Conservation (phyloP, 1,140 invertebrate species). For the Caenorhabditis elegans region DNA sequence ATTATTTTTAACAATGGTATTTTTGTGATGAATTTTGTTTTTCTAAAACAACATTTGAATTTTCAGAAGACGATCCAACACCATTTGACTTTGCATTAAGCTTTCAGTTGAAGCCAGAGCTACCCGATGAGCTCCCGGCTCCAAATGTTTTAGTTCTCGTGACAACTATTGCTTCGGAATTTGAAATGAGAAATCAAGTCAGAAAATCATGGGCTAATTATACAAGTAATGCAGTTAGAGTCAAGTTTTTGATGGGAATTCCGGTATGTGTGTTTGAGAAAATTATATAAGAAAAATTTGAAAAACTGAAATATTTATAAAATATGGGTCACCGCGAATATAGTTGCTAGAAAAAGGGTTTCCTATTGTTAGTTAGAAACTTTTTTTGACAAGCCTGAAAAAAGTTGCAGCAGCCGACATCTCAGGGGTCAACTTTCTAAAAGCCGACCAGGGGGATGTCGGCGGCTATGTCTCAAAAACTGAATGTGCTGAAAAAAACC, state of each 20-base stretch:
- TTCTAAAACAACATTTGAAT: background rate
- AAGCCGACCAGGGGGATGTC: too few relatives aligned
- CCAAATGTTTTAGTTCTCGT: background rate
- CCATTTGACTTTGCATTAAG: background rate
- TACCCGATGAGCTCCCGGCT: background rate
- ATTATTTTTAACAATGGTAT: conserved; percentile 1
- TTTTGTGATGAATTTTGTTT: too few relatives aligned
- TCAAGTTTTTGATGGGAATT: background rate
- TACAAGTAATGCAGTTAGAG: background rate
- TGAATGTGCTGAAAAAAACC: too few relatives aligned
- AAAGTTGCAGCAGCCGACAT: too few relatives aligned
- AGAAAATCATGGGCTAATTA: background rate
- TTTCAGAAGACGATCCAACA: background rate
- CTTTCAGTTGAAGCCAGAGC: background rate
- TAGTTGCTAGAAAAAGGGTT: too few relatives aligned
- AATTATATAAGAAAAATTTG: too few relatives aligned
- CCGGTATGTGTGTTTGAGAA: background rate
- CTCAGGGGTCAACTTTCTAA: too few relatives aligned
- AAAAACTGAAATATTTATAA: too few relatives aligned
- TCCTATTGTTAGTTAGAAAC: too few relatives aligned
- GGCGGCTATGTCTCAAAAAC: too few relatives aligned
- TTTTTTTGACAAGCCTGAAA: background rate
- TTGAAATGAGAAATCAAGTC: background rate
- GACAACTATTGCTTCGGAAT: background rate
- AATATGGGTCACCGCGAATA: too few relatives aligned